Evolutionary conservation across 2,797 vertebrate species (phyloP), one percentile per base, ranked within the genome.

Genomic region (Pogonophryne albipinna): DNA sequence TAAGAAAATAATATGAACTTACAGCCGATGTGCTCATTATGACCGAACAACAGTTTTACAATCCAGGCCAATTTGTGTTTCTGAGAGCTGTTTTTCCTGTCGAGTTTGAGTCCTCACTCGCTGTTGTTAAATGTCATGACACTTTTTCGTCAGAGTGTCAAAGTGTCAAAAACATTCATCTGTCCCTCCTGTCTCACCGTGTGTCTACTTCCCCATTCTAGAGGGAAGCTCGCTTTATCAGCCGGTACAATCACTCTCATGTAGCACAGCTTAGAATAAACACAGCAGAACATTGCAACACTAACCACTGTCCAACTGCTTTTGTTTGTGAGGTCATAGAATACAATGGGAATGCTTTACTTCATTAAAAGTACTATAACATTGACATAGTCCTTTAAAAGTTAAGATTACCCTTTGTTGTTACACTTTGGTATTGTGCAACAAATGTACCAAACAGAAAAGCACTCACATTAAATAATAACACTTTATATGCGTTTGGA

Each of bases 171-270:
- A 47, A 4, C 27, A 59, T 75, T 66, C 58, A 69, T 83, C 71
- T 74, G 60, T 82, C 60, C 63, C 60, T 82, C 75, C 14, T 44
- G 12, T 55, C 51, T 58, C 63, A 59, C 49, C 57, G 27, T 38
- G 10, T 3, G 0, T 56, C 20, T 78, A 93, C 93, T 95, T 95
- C 95, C 94, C 88, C 77, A 88, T 93, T 90, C 83, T 79, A 89
- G 71, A 84, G 91, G 91, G 93, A 95, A 95, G 91, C 86, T 82
- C 52, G 11, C 45, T 85, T 84, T 87, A 92, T 92, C 90, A 87
- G 76, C 20, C 3, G 0, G 14, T 50, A 74, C 53, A 38, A 76
- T 79, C 73, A 46, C 3, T 51, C 34, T 72, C 38, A 50, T 41
- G 59, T 34, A 38, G 20, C 80, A 50, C 53, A 57, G 72, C 79